Evolutionary conservation across 2,888 invertebrate species (phyloP).

Genomic region (Zhuqinia jingwanae): DNA sequence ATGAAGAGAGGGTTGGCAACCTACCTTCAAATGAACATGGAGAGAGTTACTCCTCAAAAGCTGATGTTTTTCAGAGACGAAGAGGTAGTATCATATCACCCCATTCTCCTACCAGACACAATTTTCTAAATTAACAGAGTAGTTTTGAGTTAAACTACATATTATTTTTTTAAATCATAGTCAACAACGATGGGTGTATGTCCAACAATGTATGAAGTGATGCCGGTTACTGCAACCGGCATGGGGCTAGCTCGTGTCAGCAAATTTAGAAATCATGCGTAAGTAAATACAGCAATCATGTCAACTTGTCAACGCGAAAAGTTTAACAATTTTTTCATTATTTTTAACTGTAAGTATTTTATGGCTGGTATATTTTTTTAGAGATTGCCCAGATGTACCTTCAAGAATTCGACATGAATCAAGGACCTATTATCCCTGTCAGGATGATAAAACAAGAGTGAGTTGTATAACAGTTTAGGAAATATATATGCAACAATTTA

Average conservation of each 20-base stretch:
- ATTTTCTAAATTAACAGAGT: background rate
- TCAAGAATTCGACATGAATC: slow-evolving; percentile 71
- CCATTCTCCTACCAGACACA: background rate
- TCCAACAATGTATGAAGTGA: slow-evolving; percentile 76
- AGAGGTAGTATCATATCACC: slow-evolving; percentile 61
- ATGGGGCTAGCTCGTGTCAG: slow-evolving; percentile 69
- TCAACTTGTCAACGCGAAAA: background rate
- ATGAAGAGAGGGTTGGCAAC: slow-evolving; percentile 78
- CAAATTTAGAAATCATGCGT: slow-evolving; percentile 79
- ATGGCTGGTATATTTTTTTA: too few species aligned
- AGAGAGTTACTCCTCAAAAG: slow-evolving; percentile 64
- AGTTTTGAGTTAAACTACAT: background rate
- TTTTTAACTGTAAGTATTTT: too few species aligned
- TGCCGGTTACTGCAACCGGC: slow-evolving; percentile 72
- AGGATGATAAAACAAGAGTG: slow-evolving; percentile 75
- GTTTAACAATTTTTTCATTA: background rate
- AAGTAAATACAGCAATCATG: slow-evolving; percentile 19
- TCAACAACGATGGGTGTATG: slow-evolving; percentile 78
- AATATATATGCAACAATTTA: too few species aligned
- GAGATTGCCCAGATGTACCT: slow-evolving; percentile 77
- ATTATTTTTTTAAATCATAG: slow-evolving; percentile 56
- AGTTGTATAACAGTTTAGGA: background rate
- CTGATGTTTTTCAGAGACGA: slow-evolving; percentile 69
- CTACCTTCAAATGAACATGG: slow-evolving; percentile 77
- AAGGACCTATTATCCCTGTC: slow-evolving; percentile 74